Evolutionary conservation across 1,140 invertebrate genomes (phyloP).

Genomic region (Zaprionus kolodkinae): DNA sequence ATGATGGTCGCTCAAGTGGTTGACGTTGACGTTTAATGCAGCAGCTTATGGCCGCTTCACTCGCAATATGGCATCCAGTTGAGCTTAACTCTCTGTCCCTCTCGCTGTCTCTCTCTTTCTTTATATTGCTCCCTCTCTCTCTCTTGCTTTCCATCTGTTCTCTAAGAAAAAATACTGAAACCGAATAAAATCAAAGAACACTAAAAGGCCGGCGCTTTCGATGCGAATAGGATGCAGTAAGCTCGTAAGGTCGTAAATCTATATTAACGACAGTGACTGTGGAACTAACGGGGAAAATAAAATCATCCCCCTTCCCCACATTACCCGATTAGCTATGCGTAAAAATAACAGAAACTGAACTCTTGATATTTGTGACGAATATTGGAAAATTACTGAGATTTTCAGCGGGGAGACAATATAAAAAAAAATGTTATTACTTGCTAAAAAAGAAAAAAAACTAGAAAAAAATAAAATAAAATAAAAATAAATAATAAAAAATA

Average conservation of each 20-base stretch:
- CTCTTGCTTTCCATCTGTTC: background rate
- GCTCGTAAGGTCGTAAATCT: slow-evolving; percentile 12
- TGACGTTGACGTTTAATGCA: slow-evolving; percentile 48
- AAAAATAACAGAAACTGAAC: background rate
- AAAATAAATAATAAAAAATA: no score
- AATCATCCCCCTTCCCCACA: background rate
- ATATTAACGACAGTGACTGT: background rate
- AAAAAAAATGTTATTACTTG: background rate
- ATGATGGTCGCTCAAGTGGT: slow-evolving; percentile 38
- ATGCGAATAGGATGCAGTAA: slow-evolving; percentile 14
- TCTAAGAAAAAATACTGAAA: background rate
- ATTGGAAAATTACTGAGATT: background rate
- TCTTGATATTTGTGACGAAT: background rate
- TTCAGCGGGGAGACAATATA: background rate
- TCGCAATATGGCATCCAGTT: slow-evolving; percentile 13
- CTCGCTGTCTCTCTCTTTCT: background rate
- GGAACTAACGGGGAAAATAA: background rate
- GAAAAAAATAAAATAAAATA: no score
- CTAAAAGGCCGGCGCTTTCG: slow-evolving; percentile 17
- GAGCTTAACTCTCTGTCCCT: slow-evolving; percentile 7
- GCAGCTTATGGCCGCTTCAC: slow-evolving; percentile 31
- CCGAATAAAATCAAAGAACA: slow-evolving; percentile 30
- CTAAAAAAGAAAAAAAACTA: background rate
- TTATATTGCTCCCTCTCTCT: background rate
- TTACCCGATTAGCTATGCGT: background rate